A percentile compares a stretch with the other conserved stretches of the same genome.
Evolutionary conservation across 2,888 invertebrate genomes (phyloP).

Genomic region (Arctia plantaginis): DNA sequence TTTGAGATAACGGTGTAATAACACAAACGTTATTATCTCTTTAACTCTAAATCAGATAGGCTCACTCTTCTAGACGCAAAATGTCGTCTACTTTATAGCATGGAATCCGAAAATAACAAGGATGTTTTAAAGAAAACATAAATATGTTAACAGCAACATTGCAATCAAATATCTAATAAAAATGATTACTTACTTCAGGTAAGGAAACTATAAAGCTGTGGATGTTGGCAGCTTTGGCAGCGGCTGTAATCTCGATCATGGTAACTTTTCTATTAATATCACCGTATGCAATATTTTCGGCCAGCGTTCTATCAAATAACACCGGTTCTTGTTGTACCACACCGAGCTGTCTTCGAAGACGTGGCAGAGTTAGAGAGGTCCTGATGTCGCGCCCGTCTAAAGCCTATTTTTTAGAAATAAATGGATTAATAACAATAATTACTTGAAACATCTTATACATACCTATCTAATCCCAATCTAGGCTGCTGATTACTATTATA

Average conservation of each 20-base stretch:
- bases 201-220: conserved; percentile 91
- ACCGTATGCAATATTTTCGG: conserved; percentile 95
- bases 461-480: not conserved
- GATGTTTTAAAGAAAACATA: not conserved
- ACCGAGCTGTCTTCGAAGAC: conserved; percentile 90
- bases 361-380: conserved; percentile 87
- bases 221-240: conserved; percentile 92
- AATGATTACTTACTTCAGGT: conserved; percentile 81
- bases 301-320: conserved; percentile 92
- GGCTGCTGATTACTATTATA: not conserved
- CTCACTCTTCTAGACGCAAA: not conserved
- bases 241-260: conserved; percentile 91
- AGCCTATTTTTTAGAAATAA: conserved; percentile 59
- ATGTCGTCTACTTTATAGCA: not conserved
- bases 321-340: conserved; percentile 95
- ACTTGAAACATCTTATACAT: not conserved
- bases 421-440: not conserved
- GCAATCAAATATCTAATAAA: not conserved
- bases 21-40: not conserved
- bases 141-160: not conserved
- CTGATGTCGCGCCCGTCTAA: conserved; percentile 86
- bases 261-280: conserved; percentile 89
- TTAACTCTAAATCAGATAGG: not conserved
- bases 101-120: not conserved
- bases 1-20: too few species aligned